These are phyloP conservation scores for Diabrotica undecimpunctata DNA, from an alignment of 1,140 invertebrate genomes.

Conservation along the genomic window DNA sequence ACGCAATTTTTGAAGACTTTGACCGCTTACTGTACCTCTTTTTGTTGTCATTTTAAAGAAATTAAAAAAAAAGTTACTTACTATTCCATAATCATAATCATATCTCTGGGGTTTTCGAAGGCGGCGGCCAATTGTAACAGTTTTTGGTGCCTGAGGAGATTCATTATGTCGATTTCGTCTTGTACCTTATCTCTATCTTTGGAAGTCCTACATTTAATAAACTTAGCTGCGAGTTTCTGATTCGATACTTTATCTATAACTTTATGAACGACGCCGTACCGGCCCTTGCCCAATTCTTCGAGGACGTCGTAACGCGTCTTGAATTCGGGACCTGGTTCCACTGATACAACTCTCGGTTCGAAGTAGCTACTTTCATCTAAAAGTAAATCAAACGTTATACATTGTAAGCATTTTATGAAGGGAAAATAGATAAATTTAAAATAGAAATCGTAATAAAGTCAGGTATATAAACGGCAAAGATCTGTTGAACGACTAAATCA, in stretches of 20 bases:
- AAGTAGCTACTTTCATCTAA: conserved; percentile 38
- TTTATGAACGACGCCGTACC: conserved; percentile 74
- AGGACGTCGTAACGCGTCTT: conserved; percentile 58
- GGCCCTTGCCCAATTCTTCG: conserved; percentile 77
- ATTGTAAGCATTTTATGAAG: no score
- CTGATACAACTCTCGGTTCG: conserved; percentile 38
- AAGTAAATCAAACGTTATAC: conserved; percentile 17
- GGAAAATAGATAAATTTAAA: no score
- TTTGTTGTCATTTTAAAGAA: no score
- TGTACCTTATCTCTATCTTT: conserved; percentile 82
- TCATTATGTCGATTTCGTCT: conserved; percentile 93
- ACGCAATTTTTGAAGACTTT: no score
- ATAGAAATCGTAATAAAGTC: no score
- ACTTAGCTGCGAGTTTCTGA: conserved; percentile 83
- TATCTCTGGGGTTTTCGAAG: conserved; percentile 80
- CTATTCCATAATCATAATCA: conserved; percentile 93
- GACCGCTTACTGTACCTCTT: no score
- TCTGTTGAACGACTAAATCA: no score
- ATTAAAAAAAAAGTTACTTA: conserved; percentile 57
- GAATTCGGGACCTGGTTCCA: conserved; percentile 58
- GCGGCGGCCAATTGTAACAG: conserved; percentile 83
- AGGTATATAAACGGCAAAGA: no score
- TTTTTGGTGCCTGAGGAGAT: conserved; percentile 82
- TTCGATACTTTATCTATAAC: conserved; percentile 68
- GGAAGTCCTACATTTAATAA: conserved; percentile 76